Conservation (phyloP, 2,888 invertebrate species). For the Diloba caeruleocephala region DNA sequence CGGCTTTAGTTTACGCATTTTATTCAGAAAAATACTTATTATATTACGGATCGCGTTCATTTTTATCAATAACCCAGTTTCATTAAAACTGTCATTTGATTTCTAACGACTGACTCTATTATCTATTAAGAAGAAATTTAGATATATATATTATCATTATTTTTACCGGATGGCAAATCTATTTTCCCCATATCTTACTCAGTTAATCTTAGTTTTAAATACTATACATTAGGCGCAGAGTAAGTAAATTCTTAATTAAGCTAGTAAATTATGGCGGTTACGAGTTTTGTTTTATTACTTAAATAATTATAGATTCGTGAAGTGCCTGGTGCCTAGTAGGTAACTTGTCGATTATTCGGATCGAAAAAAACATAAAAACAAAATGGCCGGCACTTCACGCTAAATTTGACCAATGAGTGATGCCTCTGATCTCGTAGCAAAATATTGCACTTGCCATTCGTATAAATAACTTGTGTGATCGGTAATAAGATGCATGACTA, state of each 20-base stretch:
- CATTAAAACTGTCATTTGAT: conserved; percentile 49
- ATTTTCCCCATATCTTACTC: too few relatives aligned
- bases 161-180: too few relatives aligned
- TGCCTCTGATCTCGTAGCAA: conserved; percentile 15
- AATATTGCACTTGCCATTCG: conserved; percentile 21
- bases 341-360: conserved; percentile 16
- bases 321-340: conserved; percentile 4
- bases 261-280: too few relatives aligned
- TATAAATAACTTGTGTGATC: neutral
- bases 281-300: too few relatives aligned
- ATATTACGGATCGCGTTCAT: conserved; percentile 39
- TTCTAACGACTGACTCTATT: conserved; percentile 32
- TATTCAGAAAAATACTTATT: conserved; percentile 31
- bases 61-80: conserved; percentile 52
- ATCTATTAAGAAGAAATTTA: too few relatives aligned
- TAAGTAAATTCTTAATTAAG: too few relatives aligned
- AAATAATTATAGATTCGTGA: neutral
- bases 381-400: conserved; percentile 47
- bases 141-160: too few relatives aligned
- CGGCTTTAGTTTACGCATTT: conserved; percentile 35
- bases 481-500: neutral
- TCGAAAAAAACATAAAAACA: conserved; percentile 41
- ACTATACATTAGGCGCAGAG: too few relatives aligned
- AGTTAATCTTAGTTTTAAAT: too few relatives aligned
- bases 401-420: conserved; percentile 26